These are phyloP conservation scores for Drosophila pseudotakahashii DNA, from an alignment of 2,888 invertebrate genomes.

Conservation along the genomic window DNA sequence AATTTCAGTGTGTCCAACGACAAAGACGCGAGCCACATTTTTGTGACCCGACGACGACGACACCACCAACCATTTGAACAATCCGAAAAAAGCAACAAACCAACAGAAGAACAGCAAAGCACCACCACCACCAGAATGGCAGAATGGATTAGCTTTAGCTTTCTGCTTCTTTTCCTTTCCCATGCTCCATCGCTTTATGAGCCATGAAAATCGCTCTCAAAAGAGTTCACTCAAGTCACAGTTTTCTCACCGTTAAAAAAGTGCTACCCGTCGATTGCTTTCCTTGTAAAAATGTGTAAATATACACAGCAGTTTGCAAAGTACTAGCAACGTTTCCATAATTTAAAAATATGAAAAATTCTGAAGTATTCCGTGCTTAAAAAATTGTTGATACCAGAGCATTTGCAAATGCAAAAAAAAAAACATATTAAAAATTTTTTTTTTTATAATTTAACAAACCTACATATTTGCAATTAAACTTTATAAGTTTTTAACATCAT, in stretches of 20 bases:
- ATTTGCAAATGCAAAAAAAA: too few relatives aligned
- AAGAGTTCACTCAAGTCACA: slow-evolving; percentile 26
- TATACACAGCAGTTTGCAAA: background rate
- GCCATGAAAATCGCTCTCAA: slow-evolving; percentile 45
- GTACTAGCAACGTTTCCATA: background rate
- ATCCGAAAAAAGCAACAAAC: background rate
- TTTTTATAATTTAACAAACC: too few relatives aligned
- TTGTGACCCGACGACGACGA: slow-evolving; percentile 37
- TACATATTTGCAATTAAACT: too few relatives aligned
- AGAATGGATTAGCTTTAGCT: slow-evolving; percentile 30
- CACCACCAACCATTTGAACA: slow-evolving; percentile 24
- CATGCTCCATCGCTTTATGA: slow-evolving; percentile 48
- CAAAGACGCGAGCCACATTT: slow-evolving; percentile 39
- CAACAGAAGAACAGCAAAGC: slow-evolving; percentile 6
- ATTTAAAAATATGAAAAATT: too few relatives aligned
- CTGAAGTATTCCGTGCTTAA: too few relatives aligned
- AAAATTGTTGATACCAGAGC: too few relatives aligned
- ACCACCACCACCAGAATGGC: slow-evolving; percentile 27
- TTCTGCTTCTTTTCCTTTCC: slow-evolving; percentile 25
- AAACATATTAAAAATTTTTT: too few relatives aligned
- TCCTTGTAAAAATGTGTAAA: background rate
- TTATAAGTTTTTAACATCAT: too few relatives aligned
- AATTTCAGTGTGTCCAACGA: slow-evolving; percentile 74
- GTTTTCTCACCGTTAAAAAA: slow-evolving; percentile 25
- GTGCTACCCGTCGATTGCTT: slow-evolving; percentile 1